A percentile compares a stretch with the other conserved stretches of the same genome.
phyloP scores from a whole-genome alignment of 2,888 invertebrate genomes.

The Drosophila lacicola region DNA sequence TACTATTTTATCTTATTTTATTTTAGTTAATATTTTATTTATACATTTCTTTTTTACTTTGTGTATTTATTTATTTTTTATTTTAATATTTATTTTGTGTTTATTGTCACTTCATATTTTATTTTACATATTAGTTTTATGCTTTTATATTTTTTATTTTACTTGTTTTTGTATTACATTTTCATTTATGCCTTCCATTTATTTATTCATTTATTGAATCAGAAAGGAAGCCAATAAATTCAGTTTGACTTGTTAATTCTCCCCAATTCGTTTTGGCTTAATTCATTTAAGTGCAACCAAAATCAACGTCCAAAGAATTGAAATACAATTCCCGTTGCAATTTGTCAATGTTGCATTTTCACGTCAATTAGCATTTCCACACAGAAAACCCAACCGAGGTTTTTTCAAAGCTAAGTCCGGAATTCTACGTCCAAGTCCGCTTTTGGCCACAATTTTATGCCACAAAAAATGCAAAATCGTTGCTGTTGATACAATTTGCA shows the following conservation, averaged over 20 bases:
- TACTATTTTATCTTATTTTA: too few relatives aligned
- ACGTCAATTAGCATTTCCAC: constrained; percentile 49
- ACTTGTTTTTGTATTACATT: too few relatives aligned
- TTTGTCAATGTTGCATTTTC: constrained; percentile 45
- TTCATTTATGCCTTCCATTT: too few relatives aligned
- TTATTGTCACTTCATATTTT: too few relatives aligned
- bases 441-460: constrained; percentile 36
- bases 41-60: too few relatives aligned
- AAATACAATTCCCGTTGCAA: constrained; percentile 40
- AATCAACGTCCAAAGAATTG: constrained; percentile 50
- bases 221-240: too few relatives aligned
- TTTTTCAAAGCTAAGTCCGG: constrained; percentile 7
- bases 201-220: too few relatives aligned
- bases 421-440: constrained; percentile 9
- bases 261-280: neutral
- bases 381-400: constrained; percentile 6
- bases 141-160: too few relatives aligned
- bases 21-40: too few relatives aligned
- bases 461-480: constrained; percentile 12
- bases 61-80: too few relatives aligned
- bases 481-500: constrained; percentile 56
- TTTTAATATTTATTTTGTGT: too few relatives aligned
- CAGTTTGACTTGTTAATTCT: neutral
- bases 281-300: constrained; percentile 33
- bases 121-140: too few relatives aligned